phyloP scores from a whole-genome alignment of 1,140 invertebrate genomes.

The Temnothorax curvispinosus region DNA sequence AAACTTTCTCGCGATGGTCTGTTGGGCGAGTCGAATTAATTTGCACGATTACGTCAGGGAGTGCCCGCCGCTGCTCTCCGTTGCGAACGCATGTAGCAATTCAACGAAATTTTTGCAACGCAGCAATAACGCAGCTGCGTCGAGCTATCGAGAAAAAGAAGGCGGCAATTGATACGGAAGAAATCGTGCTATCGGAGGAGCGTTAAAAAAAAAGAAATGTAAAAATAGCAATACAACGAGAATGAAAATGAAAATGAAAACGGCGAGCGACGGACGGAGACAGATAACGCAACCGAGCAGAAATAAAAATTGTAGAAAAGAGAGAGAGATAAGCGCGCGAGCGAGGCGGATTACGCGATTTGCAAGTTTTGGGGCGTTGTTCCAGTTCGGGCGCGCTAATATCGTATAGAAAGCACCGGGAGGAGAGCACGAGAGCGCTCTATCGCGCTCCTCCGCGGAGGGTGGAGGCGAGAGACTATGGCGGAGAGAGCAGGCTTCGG shows the following conservation, averaged over 20 bases:
- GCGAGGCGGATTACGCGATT: constrained; percentile 24
- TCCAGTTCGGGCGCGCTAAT: constrained; percentile 72
- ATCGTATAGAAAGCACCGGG: constrained; percentile 62
- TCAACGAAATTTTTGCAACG: constrained; percentile 27
- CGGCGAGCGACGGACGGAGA: not conserved
- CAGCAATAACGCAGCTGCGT: not conserved
- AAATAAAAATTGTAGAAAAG: not conserved
- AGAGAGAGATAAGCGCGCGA: not conserved
- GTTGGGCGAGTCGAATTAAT: constrained; percentile 80
- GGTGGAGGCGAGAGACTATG: constrained; percentile 45
- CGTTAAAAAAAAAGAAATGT: not conserved
- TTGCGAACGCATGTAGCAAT: not conserved
- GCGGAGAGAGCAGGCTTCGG: not conserved
- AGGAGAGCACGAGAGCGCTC: constrained; percentile 10
- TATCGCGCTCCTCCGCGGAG: constrained; percentile 9
- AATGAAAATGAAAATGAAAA: not conserved
- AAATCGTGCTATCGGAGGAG: not conserved
- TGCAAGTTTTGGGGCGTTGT: constrained; percentile 70
- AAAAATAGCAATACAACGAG: not conserved
- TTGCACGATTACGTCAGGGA: constrained; percentile 79
- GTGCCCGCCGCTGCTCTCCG: not conserved
- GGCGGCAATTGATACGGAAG: not conserved
- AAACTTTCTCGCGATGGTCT: constrained; percentile 80
- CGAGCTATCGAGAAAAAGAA: not conserved
- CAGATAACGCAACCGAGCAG: not conserved